Evolutionary conservation across 2,797 vertebrate species (phyloP).

Genomic region (Malacoctenus gilli): DNA sequence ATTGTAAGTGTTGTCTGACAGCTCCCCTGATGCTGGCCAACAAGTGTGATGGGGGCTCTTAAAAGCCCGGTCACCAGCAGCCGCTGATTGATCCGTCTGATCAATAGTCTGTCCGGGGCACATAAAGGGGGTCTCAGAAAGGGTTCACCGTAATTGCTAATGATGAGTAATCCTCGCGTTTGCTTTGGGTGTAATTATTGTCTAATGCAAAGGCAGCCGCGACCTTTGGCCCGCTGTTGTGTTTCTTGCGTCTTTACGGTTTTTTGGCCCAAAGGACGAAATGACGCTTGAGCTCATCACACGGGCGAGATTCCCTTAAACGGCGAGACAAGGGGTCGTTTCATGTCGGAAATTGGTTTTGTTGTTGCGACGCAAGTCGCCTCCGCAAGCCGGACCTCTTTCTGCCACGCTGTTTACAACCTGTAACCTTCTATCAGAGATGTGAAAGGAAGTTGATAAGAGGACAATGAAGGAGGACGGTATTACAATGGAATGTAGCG

Average conservation of each 20-base stretch:
- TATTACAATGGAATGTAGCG: constrained; percentile 37
- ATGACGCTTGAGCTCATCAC: constrained; percentile 9
- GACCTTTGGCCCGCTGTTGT: background rate
- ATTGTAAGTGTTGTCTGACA: constrained; percentile 82
- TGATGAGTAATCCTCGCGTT: constrained; percentile 28
- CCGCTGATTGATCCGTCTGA: constrained; percentile 77
- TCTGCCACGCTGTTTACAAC: constrained; percentile 43
- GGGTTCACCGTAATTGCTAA: constrained; percentile 53
- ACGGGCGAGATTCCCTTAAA: constrained; percentile 13
- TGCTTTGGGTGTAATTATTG: constrained; percentile 37
- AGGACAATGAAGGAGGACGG: constrained; percentile 22
- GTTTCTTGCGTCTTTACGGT: background rate
- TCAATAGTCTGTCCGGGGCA: constrained; percentile 56
- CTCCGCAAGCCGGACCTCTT: constrained; percentile 4
- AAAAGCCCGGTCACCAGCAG: constrained; percentile 54
- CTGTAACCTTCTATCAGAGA: constrained; percentile 51
- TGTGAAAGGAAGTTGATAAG: constrained; percentile 39
- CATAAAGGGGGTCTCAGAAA: constrained; percentile 33
- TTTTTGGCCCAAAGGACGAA: background rate
- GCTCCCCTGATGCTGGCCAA: constrained; percentile 75
- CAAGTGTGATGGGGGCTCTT: constrained; percentile 64
- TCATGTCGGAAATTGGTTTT: constrained; percentile 36
- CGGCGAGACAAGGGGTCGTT: constrained; percentile 11
- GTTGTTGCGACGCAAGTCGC: constrained; percentile 27
- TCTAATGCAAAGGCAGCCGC: constrained; percentile 15